These are phyloP conservation scores for Scomber scombrus DNA, from an alignment of 2,113 vertebrate species.

Conservation along the genomic window DNA sequence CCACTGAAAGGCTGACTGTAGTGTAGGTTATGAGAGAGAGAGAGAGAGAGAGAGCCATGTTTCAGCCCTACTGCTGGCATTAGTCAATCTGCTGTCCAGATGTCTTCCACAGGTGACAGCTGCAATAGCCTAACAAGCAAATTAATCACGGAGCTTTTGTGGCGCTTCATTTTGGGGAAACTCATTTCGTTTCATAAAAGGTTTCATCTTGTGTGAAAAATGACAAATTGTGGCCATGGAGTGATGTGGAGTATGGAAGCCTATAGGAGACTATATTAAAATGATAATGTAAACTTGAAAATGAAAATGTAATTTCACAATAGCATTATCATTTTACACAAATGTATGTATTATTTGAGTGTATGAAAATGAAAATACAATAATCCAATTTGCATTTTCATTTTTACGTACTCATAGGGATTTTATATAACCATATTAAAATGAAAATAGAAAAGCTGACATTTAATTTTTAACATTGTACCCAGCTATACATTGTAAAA, in stretches of 20 bases:
- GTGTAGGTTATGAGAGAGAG: constrained; percentile 76
- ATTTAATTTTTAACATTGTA: no score
- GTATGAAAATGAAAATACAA: no score
- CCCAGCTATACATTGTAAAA: no score
- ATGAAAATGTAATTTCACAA: no score
- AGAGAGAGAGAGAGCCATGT: constrained; percentile 71
- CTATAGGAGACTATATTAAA: no score
- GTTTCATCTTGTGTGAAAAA: constrained; percentile 88
- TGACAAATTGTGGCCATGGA: constrained; percentile 85
- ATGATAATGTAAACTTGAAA: no score
- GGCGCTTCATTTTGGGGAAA: constrained; percentile 86
- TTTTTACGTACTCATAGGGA: no score
- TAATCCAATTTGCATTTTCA: no score
- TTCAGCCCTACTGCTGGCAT: constrained; percentile 84
- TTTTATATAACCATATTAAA: no score
- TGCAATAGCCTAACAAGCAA: constrained; percentile 89
- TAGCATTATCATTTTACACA: no score
- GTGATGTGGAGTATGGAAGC: constrained; percentile 68
- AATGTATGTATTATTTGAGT: no score
- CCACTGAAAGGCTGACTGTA: constrained; percentile 81
- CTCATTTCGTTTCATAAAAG: constrained; percentile 89
- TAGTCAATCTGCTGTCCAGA: constrained; percentile 90
- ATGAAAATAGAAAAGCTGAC: no score
- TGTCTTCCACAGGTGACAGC: constrained; percentile 90
- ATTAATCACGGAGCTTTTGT: constrained; percentile 89